Evolutionary conservation across 2,888 invertebrate genomes (phyloP).

Genomic region (Pyrocoelia pectoralis): DNA sequence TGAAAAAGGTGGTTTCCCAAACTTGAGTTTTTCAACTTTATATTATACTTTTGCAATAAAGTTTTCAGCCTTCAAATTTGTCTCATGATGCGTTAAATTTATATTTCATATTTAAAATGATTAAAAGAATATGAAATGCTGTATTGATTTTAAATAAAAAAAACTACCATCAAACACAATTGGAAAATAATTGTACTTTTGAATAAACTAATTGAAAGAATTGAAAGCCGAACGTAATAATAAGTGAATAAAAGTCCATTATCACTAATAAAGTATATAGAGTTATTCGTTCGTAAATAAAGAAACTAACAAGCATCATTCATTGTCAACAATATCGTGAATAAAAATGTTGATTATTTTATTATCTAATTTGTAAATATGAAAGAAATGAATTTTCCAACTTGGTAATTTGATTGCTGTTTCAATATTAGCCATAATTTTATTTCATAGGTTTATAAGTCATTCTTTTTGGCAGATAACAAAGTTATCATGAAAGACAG

Average conservation of each 20-base stretch:
- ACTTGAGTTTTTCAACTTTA: too few species aligned
- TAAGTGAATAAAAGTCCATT: background rate
- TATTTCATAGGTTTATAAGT: slow-evolving; percentile 21
- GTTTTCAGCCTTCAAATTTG: too few species aligned
- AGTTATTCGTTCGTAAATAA: slow-evolving; percentile 4
- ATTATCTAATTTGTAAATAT: slow-evolving; percentile 5
- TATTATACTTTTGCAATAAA: too few species aligned
- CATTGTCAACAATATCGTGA: background rate
- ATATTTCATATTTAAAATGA: too few species aligned
- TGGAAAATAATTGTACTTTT: too few species aligned
- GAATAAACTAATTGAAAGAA: too few species aligned
- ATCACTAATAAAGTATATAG: slow-evolving; percentile 1
- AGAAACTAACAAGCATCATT: background rate
- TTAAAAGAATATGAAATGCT: too few species aligned
- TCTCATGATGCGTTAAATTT: too few species aligned
- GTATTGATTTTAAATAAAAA: too few species aligned
- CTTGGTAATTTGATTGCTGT: slow-evolving; percentile 15
- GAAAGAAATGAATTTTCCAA: slow-evolving; percentile 5
- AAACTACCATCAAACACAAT: too few species aligned
- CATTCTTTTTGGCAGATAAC: slow-evolving; percentile 18
- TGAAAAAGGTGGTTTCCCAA: too few species aligned
- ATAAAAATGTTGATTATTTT: slow-evolving; percentile 10
- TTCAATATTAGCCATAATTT: slow-evolving; percentile 20
- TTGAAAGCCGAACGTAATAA: too few species aligned
- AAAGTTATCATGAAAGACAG: slow-evolving; percentile 25